Percentiles rank a stretch among this genome's conserved stretches.
phyloP scores from a whole-genome alignment of 2,888 invertebrate genomes.

The Alviniconcha strummeri region DNA sequence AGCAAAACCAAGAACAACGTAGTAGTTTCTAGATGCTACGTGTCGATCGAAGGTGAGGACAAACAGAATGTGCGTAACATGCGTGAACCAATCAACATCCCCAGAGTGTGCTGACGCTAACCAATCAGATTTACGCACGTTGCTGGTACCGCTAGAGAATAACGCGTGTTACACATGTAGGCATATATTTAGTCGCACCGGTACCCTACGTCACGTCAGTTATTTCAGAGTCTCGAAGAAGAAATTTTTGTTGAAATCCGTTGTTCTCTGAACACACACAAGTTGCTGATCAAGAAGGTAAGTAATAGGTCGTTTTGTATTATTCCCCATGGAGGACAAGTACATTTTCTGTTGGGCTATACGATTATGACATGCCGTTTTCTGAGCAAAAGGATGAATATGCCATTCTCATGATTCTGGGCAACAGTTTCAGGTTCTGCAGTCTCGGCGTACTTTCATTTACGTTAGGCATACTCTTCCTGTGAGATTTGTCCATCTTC shows the following conservation, averaged over 20 bases:
- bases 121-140: conserved; percentile 33
- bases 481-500: too few relatives aligned
- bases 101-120: conserved; percentile 30
- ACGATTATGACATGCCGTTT: background rate
- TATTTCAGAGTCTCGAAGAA: background rate
- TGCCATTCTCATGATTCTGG: too few relatives aligned
- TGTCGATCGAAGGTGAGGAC: background rate
- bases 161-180: conserved; percentile 1
- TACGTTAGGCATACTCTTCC: too few relatives aligned
- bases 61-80: conserved; percentile 4
- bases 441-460: too few relatives aligned
- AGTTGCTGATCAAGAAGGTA: background rate
- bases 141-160: background rate
- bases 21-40: background rate
- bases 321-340: background rate
- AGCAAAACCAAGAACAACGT: too few relatives aligned
- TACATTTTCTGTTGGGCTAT: background rate
- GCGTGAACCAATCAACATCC: conserved; percentile 27
- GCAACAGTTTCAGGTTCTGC: too few relatives aligned
- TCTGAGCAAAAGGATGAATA: background rate
- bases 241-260: background rate
- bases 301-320: background rate
- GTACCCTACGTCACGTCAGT: background rate
- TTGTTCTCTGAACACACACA: background rate
- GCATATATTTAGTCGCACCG: conserved; percentile 24